Percentiles rank a stretch among this genome's conserved stretches.
These are phyloP conservation scores for Synergus japonicus DNA, from an alignment of 2,888 invertebrate species.

Conservation along the genomic window DNA sequence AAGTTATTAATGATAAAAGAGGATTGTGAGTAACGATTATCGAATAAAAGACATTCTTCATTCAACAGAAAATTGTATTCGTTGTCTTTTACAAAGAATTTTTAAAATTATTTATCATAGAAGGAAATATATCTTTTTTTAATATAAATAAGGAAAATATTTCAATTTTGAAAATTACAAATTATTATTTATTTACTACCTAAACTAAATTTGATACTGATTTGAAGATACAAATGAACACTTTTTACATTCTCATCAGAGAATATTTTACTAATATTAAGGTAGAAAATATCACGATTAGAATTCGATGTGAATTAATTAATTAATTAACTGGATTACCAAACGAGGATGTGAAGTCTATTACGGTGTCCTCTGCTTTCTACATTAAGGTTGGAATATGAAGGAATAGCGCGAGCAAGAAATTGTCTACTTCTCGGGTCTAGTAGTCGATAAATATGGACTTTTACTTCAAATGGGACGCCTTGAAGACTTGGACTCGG, in stretches of 20 bases:
- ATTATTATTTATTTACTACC: too few species aligned
- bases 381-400: background rate
- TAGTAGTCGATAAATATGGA: constrained; percentile 67
- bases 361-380: constrained; percentile 5
- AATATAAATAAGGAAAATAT: background rate
- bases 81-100: background rate
- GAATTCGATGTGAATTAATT: background rate
- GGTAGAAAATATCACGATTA: background rate
- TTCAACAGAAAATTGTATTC: background rate
- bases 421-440: constrained; percentile 27
- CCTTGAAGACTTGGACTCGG: constrained; percentile 71
- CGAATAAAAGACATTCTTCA: constrained; percentile 15
- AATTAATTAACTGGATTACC: background rate
- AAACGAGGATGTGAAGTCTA: background rate
- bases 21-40: constrained; percentile 3
- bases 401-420: too few species aligned
- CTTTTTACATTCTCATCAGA: background rate
- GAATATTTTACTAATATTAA: background rate
- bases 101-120: too few species aligned
- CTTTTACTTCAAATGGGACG: constrained; percentile 73
- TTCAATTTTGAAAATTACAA: background rate
- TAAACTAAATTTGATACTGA: too few species aligned
- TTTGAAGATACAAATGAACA: background rate
- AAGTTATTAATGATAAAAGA: constrained; percentile 10
- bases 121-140: too few species aligned